A percentile compares a stretch with the other conserved stretches of the same genome.
Conservation (phyloP, 2,888 invertebrate species). For the Drosophila lutescens region DNA sequence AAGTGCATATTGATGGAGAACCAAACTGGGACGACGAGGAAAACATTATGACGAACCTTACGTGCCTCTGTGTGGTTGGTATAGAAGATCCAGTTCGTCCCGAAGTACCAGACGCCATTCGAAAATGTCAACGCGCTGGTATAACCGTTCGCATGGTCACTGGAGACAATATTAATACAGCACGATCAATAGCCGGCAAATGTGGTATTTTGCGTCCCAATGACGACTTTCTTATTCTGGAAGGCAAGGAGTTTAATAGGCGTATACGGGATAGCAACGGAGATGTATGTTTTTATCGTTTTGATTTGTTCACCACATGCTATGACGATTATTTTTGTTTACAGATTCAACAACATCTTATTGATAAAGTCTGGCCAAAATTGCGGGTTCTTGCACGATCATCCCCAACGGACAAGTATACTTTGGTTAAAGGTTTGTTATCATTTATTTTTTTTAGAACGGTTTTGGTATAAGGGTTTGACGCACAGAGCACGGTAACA, state of each 20-base stretch:
- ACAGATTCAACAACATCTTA: slow-evolving; percentile 94
- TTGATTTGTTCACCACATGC: background rate
- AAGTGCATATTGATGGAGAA: slow-evolving; percentile 95
- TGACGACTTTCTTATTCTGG: slow-evolving; percentile 97
- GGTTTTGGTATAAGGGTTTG: background rate
- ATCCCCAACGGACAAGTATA: slow-evolving; percentile 99
- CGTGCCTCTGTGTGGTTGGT: slow-evolving; percentile 97
- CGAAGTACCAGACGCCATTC: slow-evolving; percentile 97
- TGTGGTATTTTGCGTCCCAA: slow-evolving; percentile 97
- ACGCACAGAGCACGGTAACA: background rate
- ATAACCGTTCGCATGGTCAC: slow-evolving; percentile 99
- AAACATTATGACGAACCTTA: slow-evolving; percentile 95
- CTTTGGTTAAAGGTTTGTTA: slow-evolving; percentile 94
- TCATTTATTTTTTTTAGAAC: background rate
- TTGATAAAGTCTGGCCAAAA: slow-evolving; percentile 99
- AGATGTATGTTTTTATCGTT: slow-evolving; percentile 87
- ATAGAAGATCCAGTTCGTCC: slow-evolving; percentile 99
- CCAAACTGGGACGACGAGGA: slow-evolving; percentile 99
- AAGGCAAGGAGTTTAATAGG: slow-evolving; percentile 98
- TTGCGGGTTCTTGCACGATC: slow-evolving; percentile 97
- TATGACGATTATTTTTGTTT: slow-evolving; percentile 27
- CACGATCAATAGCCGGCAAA: slow-evolving; percentile 98
- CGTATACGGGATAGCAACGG: slow-evolving; percentile 95
- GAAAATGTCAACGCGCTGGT: slow-evolving; percentile 97
- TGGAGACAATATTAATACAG: slow-evolving; percentile 99